phyloP scores from a whole-genome alignment of 2,888 invertebrate species.

The Drosophila phalerata region DNA sequence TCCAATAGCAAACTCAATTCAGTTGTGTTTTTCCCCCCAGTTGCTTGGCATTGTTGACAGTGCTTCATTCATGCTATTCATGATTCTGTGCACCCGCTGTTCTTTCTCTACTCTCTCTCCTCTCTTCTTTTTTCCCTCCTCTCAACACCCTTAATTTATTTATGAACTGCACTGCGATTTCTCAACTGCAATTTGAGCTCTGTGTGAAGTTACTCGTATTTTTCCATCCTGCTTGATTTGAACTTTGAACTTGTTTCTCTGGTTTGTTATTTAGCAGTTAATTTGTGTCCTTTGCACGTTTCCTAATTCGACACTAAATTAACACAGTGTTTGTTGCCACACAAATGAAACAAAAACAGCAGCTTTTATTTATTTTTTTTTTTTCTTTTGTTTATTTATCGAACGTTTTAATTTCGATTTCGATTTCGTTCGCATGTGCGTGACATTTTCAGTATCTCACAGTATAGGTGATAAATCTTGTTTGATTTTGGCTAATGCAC shows the following conservation, averaged over 20 bases:
- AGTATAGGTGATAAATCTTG: constrained; percentile 67
- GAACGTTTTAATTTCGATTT: constrained; percentile 66
- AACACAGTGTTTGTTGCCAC: constrained; percentile 22
- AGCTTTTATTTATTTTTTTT: background rate
- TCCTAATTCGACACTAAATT: constrained; percentile 53
- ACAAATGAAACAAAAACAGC: constrained; percentile 16
- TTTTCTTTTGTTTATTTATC: constrained; percentile 32
- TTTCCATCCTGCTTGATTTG: constrained; percentile 30
- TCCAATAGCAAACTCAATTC: constrained; percentile 3
- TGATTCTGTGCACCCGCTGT: constrained; percentile 34
- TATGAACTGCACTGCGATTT: constrained; percentile 71
- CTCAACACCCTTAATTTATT: constrained; percentile 52
- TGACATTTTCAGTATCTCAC: constrained; percentile 54
- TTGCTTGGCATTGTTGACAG: constrained; percentile 72
- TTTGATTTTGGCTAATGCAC: constrained; percentile 65
- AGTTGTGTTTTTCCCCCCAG: constrained; percentile 30
- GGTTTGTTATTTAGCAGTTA: constrained; percentile 50
- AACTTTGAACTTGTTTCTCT: constrained; percentile 34
- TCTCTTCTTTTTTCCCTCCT: constrained; percentile 11
- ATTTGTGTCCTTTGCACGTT: constrained; percentile 69
- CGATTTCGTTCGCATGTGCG: constrained; percentile 50
- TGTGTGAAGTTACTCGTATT: background rate
- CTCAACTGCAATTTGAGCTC: constrained; percentile 72
- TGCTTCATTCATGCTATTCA: constrained; percentile 74
- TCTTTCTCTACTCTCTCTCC: background rate